These are phyloP conservation scores for Scolanthus callimorphus DNA, from an alignment of 92 coral and sea anemone genomes.

Conservation along the genomic window DNA sequence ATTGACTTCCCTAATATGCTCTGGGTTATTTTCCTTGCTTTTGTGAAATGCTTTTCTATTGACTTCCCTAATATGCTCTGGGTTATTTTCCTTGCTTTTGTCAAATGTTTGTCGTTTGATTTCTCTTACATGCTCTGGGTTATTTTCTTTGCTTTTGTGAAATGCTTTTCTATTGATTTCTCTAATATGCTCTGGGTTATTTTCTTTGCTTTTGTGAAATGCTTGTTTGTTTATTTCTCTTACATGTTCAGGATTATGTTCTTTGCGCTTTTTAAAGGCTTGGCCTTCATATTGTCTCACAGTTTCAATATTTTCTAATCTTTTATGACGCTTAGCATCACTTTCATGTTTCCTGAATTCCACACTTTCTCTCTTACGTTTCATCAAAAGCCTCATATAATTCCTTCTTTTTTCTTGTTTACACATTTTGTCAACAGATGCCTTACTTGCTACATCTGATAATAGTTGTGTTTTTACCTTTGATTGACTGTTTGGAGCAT, in stretches of 20 bases:
- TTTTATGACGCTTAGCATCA: conserved; percentile 27
- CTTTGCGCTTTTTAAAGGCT: conserved; percentile 8
- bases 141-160: too few species aligned
- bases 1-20: too few species aligned
- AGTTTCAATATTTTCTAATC: conserved; percentile 21
- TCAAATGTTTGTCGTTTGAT: too few species aligned
- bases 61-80: too few species aligned
- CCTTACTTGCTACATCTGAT: too few species aligned
- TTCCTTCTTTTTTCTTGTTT: conserved; percentile 15
- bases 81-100: too few species aligned
- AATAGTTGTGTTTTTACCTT: background rate
- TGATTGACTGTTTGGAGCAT: background rate
- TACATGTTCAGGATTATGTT: conserved; percentile 12
- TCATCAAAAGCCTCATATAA: conserved; percentile 29
- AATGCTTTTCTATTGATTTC: too few species aligned
- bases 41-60: too few species aligned
- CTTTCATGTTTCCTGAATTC: conserved; percentile 5
- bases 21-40: too few species aligned
- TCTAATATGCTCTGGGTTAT: conserved; percentile 22
- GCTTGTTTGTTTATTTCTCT: conserved; percentile 8
- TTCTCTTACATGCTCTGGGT: too few species aligned
- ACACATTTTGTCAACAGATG: background rate
- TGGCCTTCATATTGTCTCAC: conserved; percentile 23
- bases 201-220: conserved; percentile 9
- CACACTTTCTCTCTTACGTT: too few species aligned